Percentiles rank a stretch among this genome's conserved stretches.
These are phyloP conservation scores for Beris chalybata DNA, from an alignment of 2,888 invertebrate genomes.

Conservation along the genomic window DNA sequence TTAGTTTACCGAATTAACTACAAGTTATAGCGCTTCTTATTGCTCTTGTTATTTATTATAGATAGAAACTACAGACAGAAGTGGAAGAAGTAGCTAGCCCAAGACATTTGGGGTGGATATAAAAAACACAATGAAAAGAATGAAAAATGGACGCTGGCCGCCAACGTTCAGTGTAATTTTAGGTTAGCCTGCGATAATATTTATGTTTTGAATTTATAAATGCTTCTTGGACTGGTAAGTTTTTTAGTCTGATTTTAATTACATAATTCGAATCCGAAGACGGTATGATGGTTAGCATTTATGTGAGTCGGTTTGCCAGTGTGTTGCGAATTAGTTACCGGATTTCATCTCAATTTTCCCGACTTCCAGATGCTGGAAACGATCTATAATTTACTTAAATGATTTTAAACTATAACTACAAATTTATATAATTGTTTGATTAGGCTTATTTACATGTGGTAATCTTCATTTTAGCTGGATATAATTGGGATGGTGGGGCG, in stretches of 20 bases:
- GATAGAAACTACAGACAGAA: background rate
- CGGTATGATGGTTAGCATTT: slow-evolving; percentile 1
- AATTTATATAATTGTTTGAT: slow-evolving; percentile 20
- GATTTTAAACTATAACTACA: slow-evolving; percentile 2
- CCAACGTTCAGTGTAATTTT: slow-evolving; percentile 16
- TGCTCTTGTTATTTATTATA: slow-evolving; percentile 5
- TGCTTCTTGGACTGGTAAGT: background rate
- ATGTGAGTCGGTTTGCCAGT: too few species aligned
- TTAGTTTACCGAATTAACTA: slow-evolving; percentile 9
- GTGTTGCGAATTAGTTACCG: background rate
- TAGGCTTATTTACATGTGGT: background rate
- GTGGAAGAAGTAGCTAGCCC: slow-evolving; percentile 4
- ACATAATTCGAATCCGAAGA: slow-evolving; percentile 19
- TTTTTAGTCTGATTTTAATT: slow-evolving; percentile 17
- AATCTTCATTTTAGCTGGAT: too few species aligned
- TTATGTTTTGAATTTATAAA: slow-evolving; percentile 17
- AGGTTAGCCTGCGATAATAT: slow-evolving; percentile 9
- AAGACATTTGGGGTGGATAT: slow-evolving; percentile 1
- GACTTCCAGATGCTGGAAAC: background rate
- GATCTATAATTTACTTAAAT: slow-evolving; percentile 11
- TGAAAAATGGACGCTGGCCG: slow-evolving; percentile 21
- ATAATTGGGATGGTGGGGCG: too few species aligned
- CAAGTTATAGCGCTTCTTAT: slow-evolving; percentile 1
- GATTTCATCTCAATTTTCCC: background rate
- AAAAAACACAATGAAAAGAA: slow-evolving; percentile 1